phyloP scores from a whole-genome alignment of 1,140 invertebrate genomes.

The Lycorma delicatula region DNA sequence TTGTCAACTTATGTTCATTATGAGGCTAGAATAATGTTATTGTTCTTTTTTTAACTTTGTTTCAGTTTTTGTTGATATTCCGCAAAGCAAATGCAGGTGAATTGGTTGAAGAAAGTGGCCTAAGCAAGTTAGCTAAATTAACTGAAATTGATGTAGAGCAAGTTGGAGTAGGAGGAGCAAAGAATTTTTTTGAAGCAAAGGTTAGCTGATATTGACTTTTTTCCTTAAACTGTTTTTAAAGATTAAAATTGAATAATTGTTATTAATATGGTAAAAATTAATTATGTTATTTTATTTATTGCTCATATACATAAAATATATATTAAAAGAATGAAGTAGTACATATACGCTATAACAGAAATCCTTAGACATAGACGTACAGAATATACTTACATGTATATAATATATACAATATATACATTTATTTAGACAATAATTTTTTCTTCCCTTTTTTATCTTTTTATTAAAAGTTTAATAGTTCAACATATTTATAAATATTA shows the following conservation, averaged over 20 bases:
- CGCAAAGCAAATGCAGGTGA: conserved; percentile 79
- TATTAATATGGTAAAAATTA: background rate
- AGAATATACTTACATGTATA: no score
- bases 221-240: conserved; percentile 3
- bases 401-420: no score
- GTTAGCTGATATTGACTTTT: conserved; percentile 35
- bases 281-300: background rate
- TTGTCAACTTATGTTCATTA: no score
- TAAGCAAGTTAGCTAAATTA: conserved; percentile 70
- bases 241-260: background rate
- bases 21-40: no score
- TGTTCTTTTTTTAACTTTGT: no score
- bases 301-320: background rate
- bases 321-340: no score
- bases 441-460: no score
- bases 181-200: conserved; percentile 87
- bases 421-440: no score
- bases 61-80: conserved; percentile 74
- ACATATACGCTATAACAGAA: no score
- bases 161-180: conserved; percentile 80
- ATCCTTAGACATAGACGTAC: no score
- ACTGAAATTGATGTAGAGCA: conserved; percentile 83
- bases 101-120: conserved; percentile 66
- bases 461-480: no score
- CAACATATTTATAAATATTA: no score